Conservation (phyloP, 2,888 invertebrate genomes). For the Cheilosia impressa region DNA sequence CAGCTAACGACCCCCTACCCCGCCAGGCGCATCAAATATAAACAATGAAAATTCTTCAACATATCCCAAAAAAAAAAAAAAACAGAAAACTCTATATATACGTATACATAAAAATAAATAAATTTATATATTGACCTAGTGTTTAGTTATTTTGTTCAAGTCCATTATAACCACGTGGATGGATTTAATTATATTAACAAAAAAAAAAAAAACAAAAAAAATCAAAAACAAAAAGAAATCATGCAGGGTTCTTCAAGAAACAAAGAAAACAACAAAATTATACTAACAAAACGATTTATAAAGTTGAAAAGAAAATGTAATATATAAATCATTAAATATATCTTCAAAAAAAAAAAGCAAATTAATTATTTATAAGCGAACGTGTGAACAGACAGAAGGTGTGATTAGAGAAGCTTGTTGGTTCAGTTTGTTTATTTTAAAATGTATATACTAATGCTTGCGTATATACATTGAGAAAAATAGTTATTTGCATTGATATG, state of each 20-base stretch:
- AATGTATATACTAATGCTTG: constrained; percentile 37
- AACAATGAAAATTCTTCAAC: constrained; percentile 53
- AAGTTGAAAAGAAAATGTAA: constrained; percentile 49
- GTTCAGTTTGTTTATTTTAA: constrained; percentile 26
- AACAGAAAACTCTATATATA: constrained; percentile 45
- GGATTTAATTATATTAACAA: constrained; percentile 59
- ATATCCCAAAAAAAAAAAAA: constrained; percentile 56
- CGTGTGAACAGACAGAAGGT: constrained; percentile 3
- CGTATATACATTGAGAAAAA: constrained; percentile 17
- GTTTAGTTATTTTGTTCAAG: constrained; percentile 52
- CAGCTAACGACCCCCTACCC: background rate
- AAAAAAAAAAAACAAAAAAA: constrained; percentile 51
- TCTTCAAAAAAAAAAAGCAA: constrained; percentile 8
- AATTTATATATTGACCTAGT: constrained; percentile 59
- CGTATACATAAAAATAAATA: constrained; percentile 49
- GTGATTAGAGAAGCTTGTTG: constrained; percentile 45
- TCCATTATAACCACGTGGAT: constrained; percentile 16
- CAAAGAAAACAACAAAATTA: constrained; percentile 55
- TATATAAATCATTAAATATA: constrained; percentile 41
- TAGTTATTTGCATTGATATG: constrained; percentile 48
- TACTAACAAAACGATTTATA: constrained; percentile 29
- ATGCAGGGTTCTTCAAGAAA: constrained; percentile 74
- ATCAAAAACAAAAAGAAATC: constrained; percentile 66
- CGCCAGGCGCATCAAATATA: constrained; percentile 35
- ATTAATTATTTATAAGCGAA: constrained; percentile 43